These are phyloP conservation scores for Cataglyphis hispanica DNA, from an alignment of 1,140 invertebrate genomes.

Conservation along the genomic window DNA sequence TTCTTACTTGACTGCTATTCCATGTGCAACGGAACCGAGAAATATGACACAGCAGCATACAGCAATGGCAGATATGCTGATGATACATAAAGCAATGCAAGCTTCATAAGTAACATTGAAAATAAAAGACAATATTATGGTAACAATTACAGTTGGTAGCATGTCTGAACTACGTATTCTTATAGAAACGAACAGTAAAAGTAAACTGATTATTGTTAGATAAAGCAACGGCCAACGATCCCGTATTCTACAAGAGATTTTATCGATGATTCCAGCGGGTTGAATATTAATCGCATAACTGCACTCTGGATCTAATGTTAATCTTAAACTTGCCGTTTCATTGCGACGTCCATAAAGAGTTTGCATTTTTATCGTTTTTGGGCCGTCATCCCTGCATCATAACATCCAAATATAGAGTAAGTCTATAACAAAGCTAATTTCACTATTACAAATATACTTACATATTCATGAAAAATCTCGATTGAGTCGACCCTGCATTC, in stretches of 20 bases:
- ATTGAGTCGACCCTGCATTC: constrained; percentile 88
- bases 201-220: constrained; percentile 78
- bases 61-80: constrained; percentile 84
- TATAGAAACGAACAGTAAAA: constrained; percentile 79
- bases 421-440: background rate
- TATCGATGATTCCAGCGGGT: constrained; percentile 77
- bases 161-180: constrained; percentile 75
- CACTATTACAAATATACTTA: constrained; percentile 62
- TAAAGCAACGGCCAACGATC: constrained; percentile 83
- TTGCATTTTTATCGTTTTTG: constrained; percentile 85
- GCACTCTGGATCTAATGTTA: constrained; percentile 88
- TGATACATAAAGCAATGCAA: constrained; percentile 85
- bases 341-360: constrained; percentile 84
- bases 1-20: constrained; percentile 87
- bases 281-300: constrained; percentile 86
- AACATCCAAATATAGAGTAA: constrained; percentile 22
- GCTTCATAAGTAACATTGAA: constrained; percentile 78
- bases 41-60: constrained; percentile 86
- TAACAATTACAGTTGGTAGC: constrained; percentile 73
- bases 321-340: constrained; percentile 83
- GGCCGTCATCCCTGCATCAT: constrained; percentile 83
- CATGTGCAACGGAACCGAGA: constrained; percentile 88
- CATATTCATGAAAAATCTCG: constrained; percentile 88
- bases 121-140: constrained; percentile 68
- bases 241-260: constrained; percentile 79